Conservation (phyloP, 2,113 vertebrate genomes). For the Euleptes europaea region DNA sequence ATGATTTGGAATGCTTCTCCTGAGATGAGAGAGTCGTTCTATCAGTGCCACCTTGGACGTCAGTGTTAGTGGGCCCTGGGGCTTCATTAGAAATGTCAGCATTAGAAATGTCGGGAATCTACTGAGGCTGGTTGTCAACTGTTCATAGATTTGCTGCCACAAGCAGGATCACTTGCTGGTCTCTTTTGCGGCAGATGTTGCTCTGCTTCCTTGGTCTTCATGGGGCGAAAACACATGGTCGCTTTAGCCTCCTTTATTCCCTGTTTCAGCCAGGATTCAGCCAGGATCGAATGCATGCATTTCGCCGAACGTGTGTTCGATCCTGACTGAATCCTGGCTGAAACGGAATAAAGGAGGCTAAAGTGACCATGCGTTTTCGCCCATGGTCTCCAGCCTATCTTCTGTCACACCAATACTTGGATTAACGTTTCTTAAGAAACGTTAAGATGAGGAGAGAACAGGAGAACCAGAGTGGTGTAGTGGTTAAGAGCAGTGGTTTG, state of each 20-base stretch:
- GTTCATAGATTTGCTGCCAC: neutral
- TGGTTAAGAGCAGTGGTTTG: too few species aligned
- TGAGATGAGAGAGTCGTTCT: rapidly evolving
- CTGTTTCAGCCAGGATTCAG: too few species aligned
- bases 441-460: neutral
- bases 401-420: neutral
- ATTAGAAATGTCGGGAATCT: rapidly evolving
- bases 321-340: too few species aligned
- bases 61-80: neutral
- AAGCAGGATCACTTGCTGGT: neutral
- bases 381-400: neutral
- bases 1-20: neutral
- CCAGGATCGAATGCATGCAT: too few species aligned
- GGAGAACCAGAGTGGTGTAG: too few species aligned
- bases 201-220: neutral
- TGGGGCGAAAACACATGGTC: too few species aligned
- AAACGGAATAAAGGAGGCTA: too few species aligned
- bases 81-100: neutral
- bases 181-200: neutral
- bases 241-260: too few species aligned
- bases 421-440: neutral
- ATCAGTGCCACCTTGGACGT: neutral
- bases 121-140: neutral
- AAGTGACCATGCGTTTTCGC: too few species aligned
- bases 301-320: too few species aligned